These are phyloP conservation scores for Sebastes cheni DNA, from an alignment of 2,797 vertebrate genomes.

Conservation along the genomic window DNA sequence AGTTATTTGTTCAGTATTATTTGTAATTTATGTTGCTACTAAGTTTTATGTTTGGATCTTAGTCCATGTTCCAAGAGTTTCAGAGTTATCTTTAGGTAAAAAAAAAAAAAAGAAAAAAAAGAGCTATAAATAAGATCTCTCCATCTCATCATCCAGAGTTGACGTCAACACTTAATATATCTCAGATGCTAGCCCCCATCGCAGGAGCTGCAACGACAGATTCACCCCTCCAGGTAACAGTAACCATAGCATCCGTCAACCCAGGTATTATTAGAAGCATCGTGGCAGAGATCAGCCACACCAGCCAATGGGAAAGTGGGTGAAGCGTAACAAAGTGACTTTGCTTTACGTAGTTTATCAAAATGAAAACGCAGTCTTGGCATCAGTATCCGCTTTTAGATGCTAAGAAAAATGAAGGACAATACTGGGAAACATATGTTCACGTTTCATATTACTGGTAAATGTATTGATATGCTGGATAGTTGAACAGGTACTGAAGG, in stretches of 20 bases:
- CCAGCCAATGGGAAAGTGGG: slow-evolving; percentile 27
- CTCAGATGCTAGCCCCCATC: slow-evolving; percentile 28
- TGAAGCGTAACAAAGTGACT: slow-evolving; percentile 20
- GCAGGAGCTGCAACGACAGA: slow-evolving; percentile 35
- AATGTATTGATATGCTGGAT: neutral
- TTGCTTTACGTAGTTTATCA: slow-evolving; percentile 8
- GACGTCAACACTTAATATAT: slow-evolving; percentile 48
- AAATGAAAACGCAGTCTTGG: slow-evolving; percentile 37
- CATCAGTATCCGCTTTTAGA: neutral
- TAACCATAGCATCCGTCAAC: slow-evolving; percentile 78
- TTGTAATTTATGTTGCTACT: no score
- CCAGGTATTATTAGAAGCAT: slow-evolving; percentile 75
- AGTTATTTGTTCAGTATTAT: no score
- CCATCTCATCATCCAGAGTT: slow-evolving; percentile 18
- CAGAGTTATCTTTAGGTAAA: neutral
- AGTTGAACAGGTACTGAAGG: neutral
- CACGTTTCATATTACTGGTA: neutral
- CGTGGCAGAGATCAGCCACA: slow-evolving; percentile 37
- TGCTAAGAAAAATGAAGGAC: neutral
- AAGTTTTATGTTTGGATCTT: neutral
- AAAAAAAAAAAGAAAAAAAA: neutral
- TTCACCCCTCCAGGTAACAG: slow-evolving; percentile 61
- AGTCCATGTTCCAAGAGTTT: neutral
- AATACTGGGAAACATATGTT: neutral
- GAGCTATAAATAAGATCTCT: slow-evolving; percentile 22